Percentiles rank a stretch among this genome's conserved stretches.
Conservation (phyloP, 2,888 invertebrate genomes). For the Portevinia maculata region DNA sequence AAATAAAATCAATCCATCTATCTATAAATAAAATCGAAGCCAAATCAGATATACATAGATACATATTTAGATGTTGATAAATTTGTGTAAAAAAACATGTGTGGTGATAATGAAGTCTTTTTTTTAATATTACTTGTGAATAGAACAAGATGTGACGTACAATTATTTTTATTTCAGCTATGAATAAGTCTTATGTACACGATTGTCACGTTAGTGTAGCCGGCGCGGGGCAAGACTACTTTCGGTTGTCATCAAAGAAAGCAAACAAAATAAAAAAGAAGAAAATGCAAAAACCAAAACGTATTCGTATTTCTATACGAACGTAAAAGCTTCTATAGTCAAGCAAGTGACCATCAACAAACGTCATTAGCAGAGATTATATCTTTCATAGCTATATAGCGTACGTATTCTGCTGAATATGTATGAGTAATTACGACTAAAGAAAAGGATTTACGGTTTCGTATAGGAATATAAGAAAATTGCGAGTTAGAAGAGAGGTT, state of each 20-base stretch:
- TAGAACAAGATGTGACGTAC: conserved; percentile 28
- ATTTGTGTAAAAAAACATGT: too few relatives aligned
- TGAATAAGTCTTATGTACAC: conserved; percentile 10
- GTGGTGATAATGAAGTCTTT: neutral
- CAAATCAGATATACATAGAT: conserved; percentile 3
- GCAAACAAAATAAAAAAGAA: neutral
- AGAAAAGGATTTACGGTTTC: conserved; percentile 6
- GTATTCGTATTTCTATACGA: too few relatives aligned
- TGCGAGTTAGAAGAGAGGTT: neutral
- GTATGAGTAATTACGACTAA: neutral
- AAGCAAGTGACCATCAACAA: conserved; percentile 17
- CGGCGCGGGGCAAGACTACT: conserved; percentile 36
- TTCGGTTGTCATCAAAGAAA: conserved; percentile 19
- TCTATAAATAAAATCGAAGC: neutral
- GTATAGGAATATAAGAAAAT: neutral
- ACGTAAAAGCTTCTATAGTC: conserved; percentile 22
- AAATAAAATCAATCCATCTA: too few relatives aligned
- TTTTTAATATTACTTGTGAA: neutral
- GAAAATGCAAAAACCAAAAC: conserved; percentile 5
- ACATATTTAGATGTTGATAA: conserved; percentile 13
- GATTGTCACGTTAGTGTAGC: conserved; percentile 7
- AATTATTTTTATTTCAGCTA: conserved; percentile 19
- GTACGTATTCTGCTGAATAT: conserved; percentile 6
- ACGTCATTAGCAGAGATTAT: conserved; percentile 4
- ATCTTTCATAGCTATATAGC: neutral